Conservation (phyloP, 1,140 invertebrate species). For the Heliconius eleuchia region DNA sequence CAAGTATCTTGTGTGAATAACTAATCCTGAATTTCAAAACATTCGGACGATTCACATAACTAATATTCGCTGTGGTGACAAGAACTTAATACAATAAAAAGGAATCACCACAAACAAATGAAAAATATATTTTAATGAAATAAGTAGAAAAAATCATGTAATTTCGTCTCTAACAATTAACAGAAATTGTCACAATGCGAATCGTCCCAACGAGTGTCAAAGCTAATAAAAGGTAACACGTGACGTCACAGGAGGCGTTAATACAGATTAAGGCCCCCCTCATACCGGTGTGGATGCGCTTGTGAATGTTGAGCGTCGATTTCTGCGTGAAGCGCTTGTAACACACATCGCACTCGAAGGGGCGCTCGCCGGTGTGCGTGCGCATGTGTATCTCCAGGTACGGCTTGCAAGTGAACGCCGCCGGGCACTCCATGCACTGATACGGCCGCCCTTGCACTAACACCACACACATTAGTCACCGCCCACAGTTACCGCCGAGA, state of each 20-base stretch:
- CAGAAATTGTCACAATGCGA: constrained; percentile 18
- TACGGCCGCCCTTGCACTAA: constrained; percentile 84
- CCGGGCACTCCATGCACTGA: constrained; percentile 87
- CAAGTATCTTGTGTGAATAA: constrained; percentile 32
- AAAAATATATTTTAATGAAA: background rate
- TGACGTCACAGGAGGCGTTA: constrained; percentile 27
- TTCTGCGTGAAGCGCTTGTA: constrained; percentile 87
- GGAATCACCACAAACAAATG: background rate
- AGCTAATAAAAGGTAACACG: constrained; percentile 29
- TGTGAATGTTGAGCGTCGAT: constrained; percentile 90
- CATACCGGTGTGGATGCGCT: constrained; percentile 88
- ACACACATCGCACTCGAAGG: constrained; percentile 80
- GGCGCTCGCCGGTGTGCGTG: constrained; percentile 10
- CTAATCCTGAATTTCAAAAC: constrained; percentile 25
- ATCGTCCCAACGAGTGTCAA: constrained; percentile 34
- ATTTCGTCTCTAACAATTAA: background rate
- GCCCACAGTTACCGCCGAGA: constrained; percentile 81
- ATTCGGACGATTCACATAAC: constrained; percentile 27
- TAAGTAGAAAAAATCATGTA: background rate
- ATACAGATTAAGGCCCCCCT: constrained; percentile 23
- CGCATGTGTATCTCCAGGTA: constrained; percentile 88
- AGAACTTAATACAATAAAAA: background rate
- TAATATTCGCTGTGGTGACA: background rate
- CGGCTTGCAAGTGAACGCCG: constrained; percentile 87
- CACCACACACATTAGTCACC: constrained; percentile 75